Base-by-base conservation (phyloP, 1,140 invertebrate species). In the Octopus bimaculoides region DNA sequence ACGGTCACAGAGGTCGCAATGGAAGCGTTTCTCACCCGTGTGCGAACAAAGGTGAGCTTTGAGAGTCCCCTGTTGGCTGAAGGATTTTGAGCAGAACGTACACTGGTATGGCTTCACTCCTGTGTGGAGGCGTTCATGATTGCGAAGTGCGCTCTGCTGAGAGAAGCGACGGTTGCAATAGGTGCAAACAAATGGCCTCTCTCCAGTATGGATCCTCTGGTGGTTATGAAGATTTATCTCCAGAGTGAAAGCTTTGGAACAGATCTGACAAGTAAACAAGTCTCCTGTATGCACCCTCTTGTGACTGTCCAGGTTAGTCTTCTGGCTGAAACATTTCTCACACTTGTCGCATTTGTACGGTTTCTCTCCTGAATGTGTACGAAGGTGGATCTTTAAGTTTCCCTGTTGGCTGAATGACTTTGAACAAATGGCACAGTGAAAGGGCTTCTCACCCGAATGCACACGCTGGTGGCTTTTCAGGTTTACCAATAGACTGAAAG, bases 381-480 rank as follows among this genome's bases (percentile, higher is more conserved):
- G 54, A 10, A 75, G 66, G 69, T 84, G 83, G 88, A 96, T 96
- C 86, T 96, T 95, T 20, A 97, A 90, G 89, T 96, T 95, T 86
- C 96, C 95, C 89, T 95, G 96, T 5, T 95, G 96, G 85, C 96
- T 95, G 88, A 96, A 96, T 1, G 95, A 95, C 88, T 97, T 97
- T 79, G 94, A 95, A 89, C 96, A 97, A 74, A 94, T 94, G 92
- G 96, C 95, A 88, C 96, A 97, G 26, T 61, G 77, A 55, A 78
- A 83, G 10, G 80, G 76, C 55, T 78, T 81, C 53, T 93, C 92
- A 7, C 94, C 94, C 66, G 93, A 92, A 86, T 95, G 94, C 66
- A 92, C 92, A 79, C 93, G 91, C 17, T 95, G 89, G 91, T 96
- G 95, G 26, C 71, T 54, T 53, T 75, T 77, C 20, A 82, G 75